phyloP scores from a whole-genome alignment of 2,113 vertebrate species.

The Hystrix brachyura region DNA sequence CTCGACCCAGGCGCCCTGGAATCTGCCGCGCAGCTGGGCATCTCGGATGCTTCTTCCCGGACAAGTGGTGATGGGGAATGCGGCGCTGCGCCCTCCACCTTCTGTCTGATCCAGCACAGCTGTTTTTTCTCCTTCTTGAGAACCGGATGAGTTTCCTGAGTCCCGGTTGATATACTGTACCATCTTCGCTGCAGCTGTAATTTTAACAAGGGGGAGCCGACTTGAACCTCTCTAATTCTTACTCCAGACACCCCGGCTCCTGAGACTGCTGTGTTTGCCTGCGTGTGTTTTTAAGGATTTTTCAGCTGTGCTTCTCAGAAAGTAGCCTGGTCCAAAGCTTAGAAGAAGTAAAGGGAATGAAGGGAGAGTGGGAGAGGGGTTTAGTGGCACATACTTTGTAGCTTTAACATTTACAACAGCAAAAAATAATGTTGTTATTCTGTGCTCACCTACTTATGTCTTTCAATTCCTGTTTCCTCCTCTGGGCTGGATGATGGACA shows the following conservation, averaged over 20 bases:
- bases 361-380: neutral
- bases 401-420: slow-evolving; percentile 83
- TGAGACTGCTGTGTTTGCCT: slow-evolving; percentile 73
- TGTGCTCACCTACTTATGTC: slow-evolving; percentile 77
- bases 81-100: slow-evolving; percentile 55
- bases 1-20: rapidly evolving
- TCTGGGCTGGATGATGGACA: slow-evolving; percentile 74
- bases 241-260: slow-evolving; percentile 89
- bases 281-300: slow-evolving; percentile 84
- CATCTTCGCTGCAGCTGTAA: slow-evolving; percentile 91
- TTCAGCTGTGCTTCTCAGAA: slow-evolving; percentile 89
- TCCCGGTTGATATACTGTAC: slow-evolving; percentile 86
- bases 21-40: neutral
- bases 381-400: slow-evolving; percentile 84
- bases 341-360: slow-evolving; percentile 59
- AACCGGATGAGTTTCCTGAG: slow-evolving; percentile 88
- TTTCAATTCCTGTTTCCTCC: slow-evolving; percentile 82
- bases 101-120: slow-evolving; percentile 86
- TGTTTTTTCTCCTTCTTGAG: slow-evolving; percentile 87
- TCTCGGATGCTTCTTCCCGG: slow-evolving; percentile 34
- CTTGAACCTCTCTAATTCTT: slow-evolving; percentile 90
- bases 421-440: slow-evolving; percentile 81
- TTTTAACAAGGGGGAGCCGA: slow-evolving; percentile 86
- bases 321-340: slow-evolving; percentile 83
- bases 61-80: neutral